Percentiles rank a stretch among this genome's conserved stretches.
phyloP scores from a whole-genome alignment of 1,140 invertebrate species.

The Nymphalis io region DNA sequence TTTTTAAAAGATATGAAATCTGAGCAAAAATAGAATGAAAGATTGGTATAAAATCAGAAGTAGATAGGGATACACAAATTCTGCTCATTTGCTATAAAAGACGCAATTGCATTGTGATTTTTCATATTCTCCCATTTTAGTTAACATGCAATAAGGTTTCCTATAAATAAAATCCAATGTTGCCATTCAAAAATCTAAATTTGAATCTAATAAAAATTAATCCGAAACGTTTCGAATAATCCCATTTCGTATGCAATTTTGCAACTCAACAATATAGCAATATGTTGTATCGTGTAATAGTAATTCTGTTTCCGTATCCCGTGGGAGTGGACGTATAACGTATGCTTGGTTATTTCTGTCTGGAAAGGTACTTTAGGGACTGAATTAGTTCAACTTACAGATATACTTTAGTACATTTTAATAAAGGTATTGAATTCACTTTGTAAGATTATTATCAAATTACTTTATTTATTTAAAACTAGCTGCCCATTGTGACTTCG shows the following conservation, averaged over 20 bases:
- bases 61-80: too few species aligned
- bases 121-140: not conserved
- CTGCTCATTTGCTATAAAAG: too few species aligned
- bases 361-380: not conserved
- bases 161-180: not conserved
- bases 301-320: constrained; percentile 3
- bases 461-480: too few species aligned
- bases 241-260: constrained; percentile 10
- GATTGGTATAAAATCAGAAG: too few species aligned
- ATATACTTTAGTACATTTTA: not conserved
- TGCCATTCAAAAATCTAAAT: not conserved
- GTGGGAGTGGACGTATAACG: not conserved
- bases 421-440: too few species aligned
- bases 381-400: constrained; percentile 2
- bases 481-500: too few species aligned
- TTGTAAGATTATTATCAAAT: too few species aligned
- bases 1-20: too few species aligned
- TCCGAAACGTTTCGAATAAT: constrained; percentile 1
- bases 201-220: constrained; percentile 3
- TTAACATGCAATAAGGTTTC: not conserved
- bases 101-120: too few species aligned
- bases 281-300: not conserved
- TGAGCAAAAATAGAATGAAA: too few species aligned
- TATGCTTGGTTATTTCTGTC: not conserved
- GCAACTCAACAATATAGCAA: not conserved